Percentiles rank a stretch among this genome's conserved stretches.
phyloP scores from a whole-genome alignment of 2,888 invertebrate species.

The Synanthedon formicaeformis region DNA sequence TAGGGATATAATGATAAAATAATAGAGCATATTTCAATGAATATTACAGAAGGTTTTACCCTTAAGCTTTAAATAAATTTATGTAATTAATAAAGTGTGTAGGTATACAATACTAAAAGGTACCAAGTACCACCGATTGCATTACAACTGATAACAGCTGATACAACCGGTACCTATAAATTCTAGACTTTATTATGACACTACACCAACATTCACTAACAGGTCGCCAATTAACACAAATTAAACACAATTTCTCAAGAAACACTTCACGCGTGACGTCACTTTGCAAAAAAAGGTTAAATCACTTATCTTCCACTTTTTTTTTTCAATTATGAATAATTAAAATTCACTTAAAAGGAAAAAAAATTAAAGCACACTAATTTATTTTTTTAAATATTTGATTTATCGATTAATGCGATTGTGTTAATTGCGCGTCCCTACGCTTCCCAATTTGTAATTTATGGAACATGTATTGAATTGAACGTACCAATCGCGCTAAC shows the following conservation, averaged over 20 bases:
- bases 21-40: too few species aligned
- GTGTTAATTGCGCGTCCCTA: slow-evolving; percentile 1
- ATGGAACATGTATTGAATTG: slow-evolving; percentile 17
- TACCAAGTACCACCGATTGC: neutral
- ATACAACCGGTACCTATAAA: neutral
- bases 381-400: neutral
- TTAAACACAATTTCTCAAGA: slow-evolving; percentile 18
- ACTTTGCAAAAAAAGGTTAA: neutral
- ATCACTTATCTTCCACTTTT: neutral
- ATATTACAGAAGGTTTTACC: too few species aligned
- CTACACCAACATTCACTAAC: slow-evolving; percentile 3
- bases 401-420: neutral
- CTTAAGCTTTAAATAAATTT: too few species aligned
- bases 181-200: neutral
- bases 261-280: slow-evolving; percentile 7
- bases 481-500: slow-evolving; percentile 59
- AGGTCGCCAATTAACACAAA: neutral
- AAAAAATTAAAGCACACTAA: neutral
- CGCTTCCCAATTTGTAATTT: slow-evolving; percentile 11
- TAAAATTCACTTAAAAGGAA: neutral
- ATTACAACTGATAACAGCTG: neutral
- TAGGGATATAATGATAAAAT: too few species aligned
- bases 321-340: neutral
- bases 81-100: too few species aligned
- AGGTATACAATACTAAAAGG: too few species aligned